Evolutionary conservation across 2,797 vertebrate species (phyloP).

Genomic region (Gymnodraco acuticeps): DNA sequence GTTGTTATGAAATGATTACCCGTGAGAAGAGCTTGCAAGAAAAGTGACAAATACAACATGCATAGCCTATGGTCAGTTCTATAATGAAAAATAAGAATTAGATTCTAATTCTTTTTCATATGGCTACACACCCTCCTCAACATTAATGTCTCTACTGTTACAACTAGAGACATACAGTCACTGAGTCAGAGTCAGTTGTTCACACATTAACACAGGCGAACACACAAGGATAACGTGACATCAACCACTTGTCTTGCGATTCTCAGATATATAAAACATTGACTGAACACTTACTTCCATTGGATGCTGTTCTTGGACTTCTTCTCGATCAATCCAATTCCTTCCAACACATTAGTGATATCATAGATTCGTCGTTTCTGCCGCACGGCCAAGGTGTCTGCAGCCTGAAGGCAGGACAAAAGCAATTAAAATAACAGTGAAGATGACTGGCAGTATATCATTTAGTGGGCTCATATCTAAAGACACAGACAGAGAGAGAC

Average conservation of each 20-base stretch:
- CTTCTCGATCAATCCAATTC: constrained; percentile 98
- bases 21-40: no score
- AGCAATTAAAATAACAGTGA: background rate
- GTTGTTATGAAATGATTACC: background rate
- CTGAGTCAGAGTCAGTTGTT: background rate
- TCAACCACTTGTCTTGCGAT: background rate
- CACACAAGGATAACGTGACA: background rate
- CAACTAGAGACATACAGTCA: background rate
- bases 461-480: background rate
- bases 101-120: background rate
- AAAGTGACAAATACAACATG: no score
- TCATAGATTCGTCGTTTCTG: constrained; percentile 98
- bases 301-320: constrained; percentile 99
- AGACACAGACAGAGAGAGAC: background rate
- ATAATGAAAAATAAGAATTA: background rate
- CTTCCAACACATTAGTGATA: constrained; percentile 98
- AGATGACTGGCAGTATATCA: background rate
- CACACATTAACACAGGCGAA: background rate
- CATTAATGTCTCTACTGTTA: background rate
- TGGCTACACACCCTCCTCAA: background rate
- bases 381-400: constrained; percentile 96
- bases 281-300: constrained; percentile 93
- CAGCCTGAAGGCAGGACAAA: constrained; percentile 86
- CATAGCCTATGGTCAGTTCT: background rate
- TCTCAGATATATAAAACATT: background rate